A percentile compares a stretch with the other conserved stretches of the same genome.
Evolutionary conservation across 2,797 vertebrate genomes (phyloP).

Genomic region (Diplodus puntazzo): DNA sequence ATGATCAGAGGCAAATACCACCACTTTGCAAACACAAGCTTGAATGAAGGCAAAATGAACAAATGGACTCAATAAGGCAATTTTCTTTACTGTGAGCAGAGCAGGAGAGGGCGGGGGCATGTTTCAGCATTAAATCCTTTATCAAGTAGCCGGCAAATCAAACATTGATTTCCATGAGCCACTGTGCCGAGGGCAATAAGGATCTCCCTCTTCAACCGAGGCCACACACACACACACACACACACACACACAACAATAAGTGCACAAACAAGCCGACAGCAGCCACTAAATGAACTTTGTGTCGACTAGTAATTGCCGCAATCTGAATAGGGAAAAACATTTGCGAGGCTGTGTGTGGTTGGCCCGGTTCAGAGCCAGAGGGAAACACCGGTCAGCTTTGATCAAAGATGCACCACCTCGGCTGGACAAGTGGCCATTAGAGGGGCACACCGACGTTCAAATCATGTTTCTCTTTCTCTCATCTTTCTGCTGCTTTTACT

Average conservation of each 20-base stretch:
- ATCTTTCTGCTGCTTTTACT: slow-evolving; percentile 16
- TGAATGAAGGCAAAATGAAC: slow-evolving; percentile 50
- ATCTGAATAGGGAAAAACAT: slow-evolving; percentile 55
- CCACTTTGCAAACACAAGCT: slow-evolving; percentile 42
- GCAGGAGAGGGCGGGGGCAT: slow-evolving; percentile 33
- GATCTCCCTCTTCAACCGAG: slow-evolving; percentile 72
- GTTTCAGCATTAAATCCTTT: slow-evolving; percentile 79
- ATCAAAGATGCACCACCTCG: slow-evolving; percentile 56
- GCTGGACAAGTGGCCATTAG: slow-evolving; percentile 60
- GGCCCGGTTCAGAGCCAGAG: slow-evolving; percentile 34
- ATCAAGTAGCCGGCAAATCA: slow-evolving; percentile 82
- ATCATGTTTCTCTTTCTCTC: slow-evolving; percentile 22
- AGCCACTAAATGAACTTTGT: slow-evolving; percentile 64
- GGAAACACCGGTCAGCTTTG: slow-evolving; percentile 57
- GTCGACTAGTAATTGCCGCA: slow-evolving; percentile 58
- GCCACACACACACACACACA: slow-evolving; percentile 51
- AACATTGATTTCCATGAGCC: slow-evolving; percentile 80
- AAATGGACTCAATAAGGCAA: slow-evolving; percentile 67
- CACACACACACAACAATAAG: slow-evolving; percentile 43
- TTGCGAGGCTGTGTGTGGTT: slow-evolving; percentile 41
- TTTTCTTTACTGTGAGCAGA: slow-evolving; percentile 56
- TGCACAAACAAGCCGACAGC: slow-evolving; percentile 40
- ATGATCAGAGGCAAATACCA: slow-evolving; percentile 50
- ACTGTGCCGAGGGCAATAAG: slow-evolving; percentile 68
- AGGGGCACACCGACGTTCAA: slow-evolving; percentile 44